Conservation (phyloP, 2,888 invertebrate species). For the Poecilus cupreus region DNA sequence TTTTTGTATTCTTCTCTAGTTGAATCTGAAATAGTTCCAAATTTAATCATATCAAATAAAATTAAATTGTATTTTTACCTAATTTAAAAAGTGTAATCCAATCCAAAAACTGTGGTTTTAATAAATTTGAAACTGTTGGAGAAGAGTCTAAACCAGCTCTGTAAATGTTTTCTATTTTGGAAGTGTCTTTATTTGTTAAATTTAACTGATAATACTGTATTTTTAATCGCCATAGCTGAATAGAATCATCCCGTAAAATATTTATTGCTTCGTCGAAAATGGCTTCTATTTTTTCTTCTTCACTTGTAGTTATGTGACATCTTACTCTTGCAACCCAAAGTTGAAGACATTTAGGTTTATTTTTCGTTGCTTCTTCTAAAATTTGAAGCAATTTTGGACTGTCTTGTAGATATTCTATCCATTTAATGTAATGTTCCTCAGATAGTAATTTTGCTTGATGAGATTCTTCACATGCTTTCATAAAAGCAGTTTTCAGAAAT, state of each 20-base stretch:
- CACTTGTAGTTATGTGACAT: constrained; percentile 14
- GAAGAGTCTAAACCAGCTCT: constrained; percentile 36
- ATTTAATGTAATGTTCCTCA: constrained; percentile 48
- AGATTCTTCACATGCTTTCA: constrained; percentile 35
- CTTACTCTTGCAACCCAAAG: constrained; percentile 46
- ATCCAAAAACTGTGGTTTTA: constrained; percentile 51
- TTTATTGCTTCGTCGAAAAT: constrained; percentile 47
- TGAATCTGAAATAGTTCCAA: neutral
- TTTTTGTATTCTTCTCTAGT: constrained; percentile 45
- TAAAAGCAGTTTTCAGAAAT: constrained; percentile 16
- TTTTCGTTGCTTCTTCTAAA: constrained; percentile 42
- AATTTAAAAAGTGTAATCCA: constrained; percentile 51
- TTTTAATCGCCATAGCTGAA: constrained; percentile 46
- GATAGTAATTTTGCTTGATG: constrained; percentile 36
- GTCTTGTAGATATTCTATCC: constrained; percentile 45
- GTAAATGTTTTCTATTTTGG: constrained; percentile 42
- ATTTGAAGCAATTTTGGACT: constrained; percentile 33
- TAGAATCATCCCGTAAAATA: constrained; percentile 43
- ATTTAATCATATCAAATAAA: neutral
- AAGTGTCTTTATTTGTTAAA: constrained; percentile 10
- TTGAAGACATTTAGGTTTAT: constrained; percentile 45
- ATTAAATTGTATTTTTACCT: neutral
- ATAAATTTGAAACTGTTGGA: constrained; percentile 2
- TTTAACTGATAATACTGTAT: constrained; percentile 55
- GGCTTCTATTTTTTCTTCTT: constrained; percentile 35